These are phyloP conservation scores for Polyommatus iphigenia DNA, from an alignment of 2,888 invertebrate genomes.

Conservation along the genomic window DNA sequence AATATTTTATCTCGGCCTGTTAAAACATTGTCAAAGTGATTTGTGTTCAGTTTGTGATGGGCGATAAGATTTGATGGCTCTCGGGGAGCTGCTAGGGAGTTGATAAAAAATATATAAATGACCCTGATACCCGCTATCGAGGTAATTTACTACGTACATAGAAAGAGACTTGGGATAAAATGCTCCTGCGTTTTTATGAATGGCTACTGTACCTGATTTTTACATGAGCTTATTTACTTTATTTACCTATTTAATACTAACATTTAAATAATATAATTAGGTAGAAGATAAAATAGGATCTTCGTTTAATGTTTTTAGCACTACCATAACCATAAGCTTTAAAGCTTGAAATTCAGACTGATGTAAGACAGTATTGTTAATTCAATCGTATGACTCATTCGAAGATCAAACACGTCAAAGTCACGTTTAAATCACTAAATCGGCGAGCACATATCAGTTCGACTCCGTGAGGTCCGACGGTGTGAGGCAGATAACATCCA, in stretches of 20 bases:
- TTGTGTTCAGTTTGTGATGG: conserved; percentile 22
- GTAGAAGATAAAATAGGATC: too few relatives aligned
- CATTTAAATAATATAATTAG: too few relatives aligned
- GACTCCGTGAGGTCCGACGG: conserved; percentile 23
- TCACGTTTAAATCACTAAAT: neutral
- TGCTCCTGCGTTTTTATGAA: neutral
- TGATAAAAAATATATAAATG: conserved; percentile 10
- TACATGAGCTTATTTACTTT: neutral
- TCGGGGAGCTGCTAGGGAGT: conserved; percentile 13
- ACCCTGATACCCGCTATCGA: neutral
- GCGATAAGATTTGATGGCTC: conserved; percentile 23
- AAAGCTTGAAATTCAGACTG: neutral
- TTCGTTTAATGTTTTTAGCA: too few relatives aligned
- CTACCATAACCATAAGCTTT: too few relatives aligned
- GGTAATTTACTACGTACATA: neutral
- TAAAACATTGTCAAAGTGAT: conserved; percentile 28
- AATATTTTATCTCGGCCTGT: conserved; percentile 28
- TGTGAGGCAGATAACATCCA: conserved; percentile 34
- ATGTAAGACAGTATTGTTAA: neutral
- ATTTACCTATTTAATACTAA: too few relatives aligned
- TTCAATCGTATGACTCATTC: neutral
- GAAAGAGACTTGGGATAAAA: neutral
- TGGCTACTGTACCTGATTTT: neutral
- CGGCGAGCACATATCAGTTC: conserved; percentile 1
- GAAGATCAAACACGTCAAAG: conserved; percentile 3